Evolutionary conservation across 2,113 vertebrate genomes (phyloP).

Genomic region (Lycocorax pyrrhopterus): DNA sequence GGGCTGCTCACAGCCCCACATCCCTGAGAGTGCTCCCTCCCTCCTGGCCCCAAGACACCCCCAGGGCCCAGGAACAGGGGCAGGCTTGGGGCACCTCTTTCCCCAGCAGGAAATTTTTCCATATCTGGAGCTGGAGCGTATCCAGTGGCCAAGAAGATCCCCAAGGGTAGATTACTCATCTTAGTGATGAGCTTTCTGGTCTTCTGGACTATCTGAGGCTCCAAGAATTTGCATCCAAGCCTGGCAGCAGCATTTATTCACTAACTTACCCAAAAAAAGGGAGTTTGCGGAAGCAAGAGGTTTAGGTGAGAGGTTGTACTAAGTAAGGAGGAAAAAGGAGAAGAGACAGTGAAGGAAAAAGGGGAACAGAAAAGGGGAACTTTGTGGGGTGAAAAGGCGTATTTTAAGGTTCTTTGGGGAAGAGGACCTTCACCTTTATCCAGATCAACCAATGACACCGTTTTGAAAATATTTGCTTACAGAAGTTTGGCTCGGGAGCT

Average conservation of each 20-base stretch:
- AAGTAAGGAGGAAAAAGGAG: background rate
- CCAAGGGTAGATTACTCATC: background rate
- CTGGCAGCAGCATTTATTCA: background rate
- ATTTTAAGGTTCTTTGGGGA: background rate
- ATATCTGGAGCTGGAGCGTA: background rate
- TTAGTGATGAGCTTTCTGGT: background rate
- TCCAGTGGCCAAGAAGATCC: background rate
- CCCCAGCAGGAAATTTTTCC: background rate
- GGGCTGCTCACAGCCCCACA: background rate
- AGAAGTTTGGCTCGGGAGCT: background rate
- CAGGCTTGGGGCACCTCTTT: background rate
- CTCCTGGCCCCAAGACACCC: background rate
- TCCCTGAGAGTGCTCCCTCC: background rate
- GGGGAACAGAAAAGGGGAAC: background rate
- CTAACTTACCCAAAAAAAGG: background rate
- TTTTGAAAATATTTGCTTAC: constrained; percentile 12
- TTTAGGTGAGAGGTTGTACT: background rate
- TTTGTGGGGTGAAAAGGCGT: background rate
- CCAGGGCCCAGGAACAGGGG: accelerated
- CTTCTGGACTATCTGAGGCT: background rate
- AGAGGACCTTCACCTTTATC: constrained; percentile 21
- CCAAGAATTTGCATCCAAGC: background rate
- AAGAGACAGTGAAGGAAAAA: background rate
- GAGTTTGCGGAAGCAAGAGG: background rate
- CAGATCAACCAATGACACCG: background rate